Percentiles rank a stretch among this genome's conserved stretches.
These are phyloP conservation scores for Lordiphosa mommai DNA, from an alignment of 1,140 invertebrate genomes.

Conservation along the genomic window DNA sequence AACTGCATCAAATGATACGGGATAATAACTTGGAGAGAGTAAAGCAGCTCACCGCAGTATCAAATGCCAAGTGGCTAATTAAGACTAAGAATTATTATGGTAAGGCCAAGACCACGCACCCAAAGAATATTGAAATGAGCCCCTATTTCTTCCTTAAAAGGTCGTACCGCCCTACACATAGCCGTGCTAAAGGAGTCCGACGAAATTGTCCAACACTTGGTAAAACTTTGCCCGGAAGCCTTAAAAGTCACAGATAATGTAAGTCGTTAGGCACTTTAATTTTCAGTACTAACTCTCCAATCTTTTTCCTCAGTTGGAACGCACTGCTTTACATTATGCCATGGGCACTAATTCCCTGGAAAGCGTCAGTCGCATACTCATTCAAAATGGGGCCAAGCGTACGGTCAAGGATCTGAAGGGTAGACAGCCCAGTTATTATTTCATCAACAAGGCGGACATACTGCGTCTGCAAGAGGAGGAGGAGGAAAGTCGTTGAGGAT, in stretches of 20 bases:
- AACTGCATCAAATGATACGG: conserved; percentile 87
- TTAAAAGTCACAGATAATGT: conserved; percentile 91
- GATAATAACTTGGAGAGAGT: conserved; percentile 83
- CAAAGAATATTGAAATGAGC: background rate
- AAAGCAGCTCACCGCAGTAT: conserved; percentile 82
- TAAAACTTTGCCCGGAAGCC: conserved; percentile 86
- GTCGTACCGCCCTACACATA: conserved; percentile 88
- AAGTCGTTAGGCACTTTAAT: conserved; percentile 73
- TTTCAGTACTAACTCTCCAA: rapidly evolving
- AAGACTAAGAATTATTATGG: conserved; percentile 87
- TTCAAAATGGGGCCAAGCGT: conserved; percentile 89
- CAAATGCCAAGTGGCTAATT: conserved; percentile 85
- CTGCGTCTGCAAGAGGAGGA: conserved; percentile 90
- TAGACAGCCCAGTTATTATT: conserved; percentile 94
- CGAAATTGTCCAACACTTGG: conserved; percentile 87
- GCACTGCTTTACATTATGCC: conserved; percentile 92
- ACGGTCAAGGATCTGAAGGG: conserved; percentile 92
- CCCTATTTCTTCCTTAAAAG: conserved; percentile 20
- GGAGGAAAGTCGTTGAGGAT: conserved; percentile 80
- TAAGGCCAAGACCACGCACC: background rate
- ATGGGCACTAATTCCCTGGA: conserved; percentile 93
- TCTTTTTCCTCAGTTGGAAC: conserved; percentile 84
- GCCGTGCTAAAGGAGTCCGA: conserved; percentile 90
- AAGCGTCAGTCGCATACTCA: conserved; percentile 87
- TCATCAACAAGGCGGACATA: conserved; percentile 94